Evolutionary conservation across 2,797 vertebrate species (phyloP), one percentile per base, ranked within the genome.

Genomic region (Lithobates pipiens): DNA sequence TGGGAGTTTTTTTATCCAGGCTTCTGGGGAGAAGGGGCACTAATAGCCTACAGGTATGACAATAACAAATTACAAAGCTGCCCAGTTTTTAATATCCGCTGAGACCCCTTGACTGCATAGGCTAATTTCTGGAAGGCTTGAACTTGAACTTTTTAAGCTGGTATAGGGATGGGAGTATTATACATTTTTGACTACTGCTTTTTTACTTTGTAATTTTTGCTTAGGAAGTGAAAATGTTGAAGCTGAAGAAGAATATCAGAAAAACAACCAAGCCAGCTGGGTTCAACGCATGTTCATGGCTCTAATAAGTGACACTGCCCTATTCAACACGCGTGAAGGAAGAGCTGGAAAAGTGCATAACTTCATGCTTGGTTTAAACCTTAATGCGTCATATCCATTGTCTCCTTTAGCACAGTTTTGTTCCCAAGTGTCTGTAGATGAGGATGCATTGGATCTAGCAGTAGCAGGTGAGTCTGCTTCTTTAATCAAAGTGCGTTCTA

Each of bases 281-380:
- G 96, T 96, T 29, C 96, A 99, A 78, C 94, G 97, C 0, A 99
- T 98, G 97, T 89, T 99, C 87, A 97, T 97, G 57, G 97, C 97
- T 0, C 88, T 99, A 87, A 94, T 99, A 88, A 95, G 97, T 0
- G 98, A 99, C 29, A 96, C 96, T 0, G 16, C 95, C 10, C 91
- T 99, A 71, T 99, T 99, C 92, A 99, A 98, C 90, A 99, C 98
- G 0, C 93, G 98, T 76, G 98, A 99, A 90, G 98, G 98, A 10
- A 95, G 98, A 0, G 98, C 98, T 0, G 98, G 98, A 25, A 99
- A 99, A 92, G 98, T 99, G 76, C 96, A 99, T 92, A 99, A 99
- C 91, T 99, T 99, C 93, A 99, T 99, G 98, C 84, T 99, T 93
- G 98, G 98, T 42, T 90, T 99, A 86, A 98, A 98, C 92, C 95